A percentile compares a stretch with the other conserved stretches of the same genome.
Evolutionary conservation across 2,888 invertebrate species (phyloP).

Genomic region (Metacarcinus magister): DNA sequence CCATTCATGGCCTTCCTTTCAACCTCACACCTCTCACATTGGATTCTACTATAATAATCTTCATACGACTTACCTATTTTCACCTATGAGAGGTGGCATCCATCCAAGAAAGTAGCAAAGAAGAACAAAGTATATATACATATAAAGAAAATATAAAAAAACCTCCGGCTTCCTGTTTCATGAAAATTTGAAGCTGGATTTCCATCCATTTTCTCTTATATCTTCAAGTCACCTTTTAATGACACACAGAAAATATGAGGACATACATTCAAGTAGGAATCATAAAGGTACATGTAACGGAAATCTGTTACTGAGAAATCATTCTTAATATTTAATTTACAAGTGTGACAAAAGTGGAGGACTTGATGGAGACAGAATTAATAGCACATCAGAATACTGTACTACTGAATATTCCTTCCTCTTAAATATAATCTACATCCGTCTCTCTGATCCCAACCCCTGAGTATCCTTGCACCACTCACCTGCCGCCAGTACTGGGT

Average conservation of each 20-base stretch:
- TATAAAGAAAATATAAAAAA: no score
- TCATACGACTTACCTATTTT: neutral
- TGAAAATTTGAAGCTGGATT: no score
- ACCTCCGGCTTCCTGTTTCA: no score
- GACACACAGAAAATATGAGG: no score
- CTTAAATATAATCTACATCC: neutral
- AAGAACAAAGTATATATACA: neutral
- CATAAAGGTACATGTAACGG: no score
- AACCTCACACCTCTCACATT: no score
- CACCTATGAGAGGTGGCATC: neutral
- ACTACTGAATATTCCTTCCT: neutral
- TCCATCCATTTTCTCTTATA: no score
- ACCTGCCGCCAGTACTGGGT: conserved; percentile 85
- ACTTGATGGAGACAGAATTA: neutral
- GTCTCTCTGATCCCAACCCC: neutral
- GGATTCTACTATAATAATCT: no score
- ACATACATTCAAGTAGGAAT: no score
- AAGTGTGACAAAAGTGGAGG: neutral
- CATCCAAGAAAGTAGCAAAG: neutral
- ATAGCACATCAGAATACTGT: neutral
- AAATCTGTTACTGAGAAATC: neutral
- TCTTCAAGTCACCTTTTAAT: no score
- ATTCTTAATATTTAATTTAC: neutral
- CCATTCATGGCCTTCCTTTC: no score
- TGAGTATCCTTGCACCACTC: neutral